These are phyloP conservation scores for Clanis bilineata DNA, from an alignment of 2,888 invertebrate genomes.

Conservation along the genomic window DNA sequence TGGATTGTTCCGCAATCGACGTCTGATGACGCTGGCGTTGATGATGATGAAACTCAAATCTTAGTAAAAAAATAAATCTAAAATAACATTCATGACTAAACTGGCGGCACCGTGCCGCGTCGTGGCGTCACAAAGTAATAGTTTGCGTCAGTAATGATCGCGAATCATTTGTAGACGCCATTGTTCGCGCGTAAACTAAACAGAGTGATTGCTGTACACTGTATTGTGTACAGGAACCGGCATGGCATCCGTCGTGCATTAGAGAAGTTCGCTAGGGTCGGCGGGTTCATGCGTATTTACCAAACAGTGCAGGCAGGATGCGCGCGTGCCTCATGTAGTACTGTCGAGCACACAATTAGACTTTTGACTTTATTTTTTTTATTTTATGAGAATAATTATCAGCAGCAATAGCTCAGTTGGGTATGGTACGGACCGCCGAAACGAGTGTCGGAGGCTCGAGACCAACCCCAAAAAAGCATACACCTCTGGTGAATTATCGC, in stretches of 20 bases:
- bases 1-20: no score
- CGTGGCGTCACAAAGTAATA: neutral
- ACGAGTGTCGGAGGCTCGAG: no score
- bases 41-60: neutral
- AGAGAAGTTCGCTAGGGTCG: conserved; percentile 49
- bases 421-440: no score
- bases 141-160: neutral
- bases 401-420: no score
- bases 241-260: conserved; percentile 25
- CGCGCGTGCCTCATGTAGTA: conserved; percentile 40
- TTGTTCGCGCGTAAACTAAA: conserved; percentile 6
- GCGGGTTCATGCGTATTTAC: conserved; percentile 68
- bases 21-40: no score
- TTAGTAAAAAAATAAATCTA: neutral
- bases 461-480: no score
- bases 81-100: neutral
- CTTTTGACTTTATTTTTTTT: no score
- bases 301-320: conserved; percentile 59
- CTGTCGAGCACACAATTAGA: conserved; percentile 25
- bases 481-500: no score
- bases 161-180: conserved; percentile 3
- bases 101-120: neutral
- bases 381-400: no score
- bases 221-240: conserved; percentile 13
- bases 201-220: conserved; percentile 4